phyloP scores from a whole-genome alignment of 2,113 vertebrate species.

The Tetrao urogallus region DNA sequence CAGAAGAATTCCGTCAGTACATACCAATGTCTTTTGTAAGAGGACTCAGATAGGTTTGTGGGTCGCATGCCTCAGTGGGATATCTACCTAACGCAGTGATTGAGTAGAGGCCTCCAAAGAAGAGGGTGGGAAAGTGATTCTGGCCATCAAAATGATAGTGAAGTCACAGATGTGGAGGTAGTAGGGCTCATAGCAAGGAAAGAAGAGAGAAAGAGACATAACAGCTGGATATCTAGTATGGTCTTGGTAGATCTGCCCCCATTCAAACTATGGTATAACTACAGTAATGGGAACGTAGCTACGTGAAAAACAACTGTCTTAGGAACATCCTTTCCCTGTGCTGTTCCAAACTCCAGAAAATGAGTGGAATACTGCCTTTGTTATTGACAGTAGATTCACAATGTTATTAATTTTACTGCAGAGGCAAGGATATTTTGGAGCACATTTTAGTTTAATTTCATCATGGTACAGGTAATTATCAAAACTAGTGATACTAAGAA shows the following conservation, averaged over 20 bases:
- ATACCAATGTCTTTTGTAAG: neutral
- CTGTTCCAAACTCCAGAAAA: neutral
- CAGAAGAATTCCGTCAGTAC: neutral
- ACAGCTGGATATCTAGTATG: neutral
- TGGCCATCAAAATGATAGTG: neutral
- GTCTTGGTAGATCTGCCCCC: neutral
- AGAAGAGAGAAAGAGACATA: neutral
- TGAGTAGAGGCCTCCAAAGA: neutral
- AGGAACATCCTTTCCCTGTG: neutral
- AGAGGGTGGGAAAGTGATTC: neutral
- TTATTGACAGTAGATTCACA: neutral
- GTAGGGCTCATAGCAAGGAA: neutral
- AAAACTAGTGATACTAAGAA: neutral
- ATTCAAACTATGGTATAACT: neutral
- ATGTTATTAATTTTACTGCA: neutral
- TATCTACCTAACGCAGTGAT: neutral
- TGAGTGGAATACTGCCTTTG: neutral
- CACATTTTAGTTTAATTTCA: neutral
- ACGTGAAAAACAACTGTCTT: neutral
- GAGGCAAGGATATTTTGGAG: neutral
- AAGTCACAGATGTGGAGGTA: neutral
- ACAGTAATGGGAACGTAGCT: neutral
- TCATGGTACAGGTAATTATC: neutral
- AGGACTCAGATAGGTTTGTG: neutral
- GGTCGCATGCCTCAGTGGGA: neutral